phyloP scores from a whole-genome alignment of 2,888 invertebrate genomes.

The Boloria euphrosyne region DNA sequence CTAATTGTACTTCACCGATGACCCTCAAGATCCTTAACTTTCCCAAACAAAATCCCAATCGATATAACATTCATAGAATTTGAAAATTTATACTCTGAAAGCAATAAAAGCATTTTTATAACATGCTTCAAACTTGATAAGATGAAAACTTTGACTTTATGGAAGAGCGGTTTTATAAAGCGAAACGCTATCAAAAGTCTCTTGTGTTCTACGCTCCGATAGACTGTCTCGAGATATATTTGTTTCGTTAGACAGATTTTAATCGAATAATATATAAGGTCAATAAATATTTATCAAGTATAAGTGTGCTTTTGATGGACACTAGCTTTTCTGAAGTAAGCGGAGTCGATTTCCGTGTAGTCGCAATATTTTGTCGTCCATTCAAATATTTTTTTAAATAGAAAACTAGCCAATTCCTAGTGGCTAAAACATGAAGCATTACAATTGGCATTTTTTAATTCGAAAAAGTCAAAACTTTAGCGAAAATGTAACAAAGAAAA shows the following conservation, averaged over 20 bases:
- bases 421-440: no score
- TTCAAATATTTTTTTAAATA: no score
- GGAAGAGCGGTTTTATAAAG: constrained; percentile 41
- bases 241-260: constrained; percentile 21
- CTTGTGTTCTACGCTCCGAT: constrained; percentile 21
- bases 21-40: constrained; percentile 37
- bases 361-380: no score
- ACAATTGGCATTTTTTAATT: no score
- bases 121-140: constrained; percentile 50
- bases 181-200: constrained; percentile 38
- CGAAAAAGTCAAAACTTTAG: no score
- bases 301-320: not conserved
- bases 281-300: not conserved
- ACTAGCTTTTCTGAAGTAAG: no score
- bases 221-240: constrained; percentile 25
- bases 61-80: constrained; percentile 47
- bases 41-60: constrained; percentile 39
- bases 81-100: constrained; percentile 57
- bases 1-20: constrained; percentile 36
- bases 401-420: no score
- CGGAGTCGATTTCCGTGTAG: no score
- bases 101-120: constrained; percentile 59
- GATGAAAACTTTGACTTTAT: constrained; percentile 49
- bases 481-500: no score
- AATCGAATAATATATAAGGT: constrained; percentile 9